These are phyloP conservation scores for Tokudaia muenninki DNA, from an alignment of 2,797 vertebrate species.

Conservation along the genomic window DNA sequence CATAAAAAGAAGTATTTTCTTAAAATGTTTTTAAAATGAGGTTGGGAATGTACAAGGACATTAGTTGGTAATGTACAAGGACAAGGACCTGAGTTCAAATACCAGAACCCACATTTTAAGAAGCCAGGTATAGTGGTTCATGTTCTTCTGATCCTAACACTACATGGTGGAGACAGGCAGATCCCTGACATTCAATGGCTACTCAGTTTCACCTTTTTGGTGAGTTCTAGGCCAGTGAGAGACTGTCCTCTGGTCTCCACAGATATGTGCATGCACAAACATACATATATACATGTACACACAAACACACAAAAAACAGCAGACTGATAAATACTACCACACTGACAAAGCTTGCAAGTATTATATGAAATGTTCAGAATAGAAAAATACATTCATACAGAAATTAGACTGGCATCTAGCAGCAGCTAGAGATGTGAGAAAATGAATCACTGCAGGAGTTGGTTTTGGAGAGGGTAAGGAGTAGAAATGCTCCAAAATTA, in stretches of 20 bases:
- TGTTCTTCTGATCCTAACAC: background rate
- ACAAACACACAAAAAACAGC: background rate
- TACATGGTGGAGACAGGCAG: background rate
- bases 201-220: background rate
- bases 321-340: background rate
- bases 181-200: background rate
- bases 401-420: background rate
- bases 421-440: background rate
- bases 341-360: background rate
- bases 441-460: background rate
- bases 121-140: background rate
- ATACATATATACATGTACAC: background rate
- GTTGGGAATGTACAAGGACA: too few species aligned
- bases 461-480: background rate
- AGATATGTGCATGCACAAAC: background rate
- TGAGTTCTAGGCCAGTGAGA: background rate
- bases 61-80: background rate
- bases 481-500: background rate
- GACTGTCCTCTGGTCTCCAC: background rate
- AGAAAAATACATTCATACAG: background rate
- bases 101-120: background rate
- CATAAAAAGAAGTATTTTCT: background rate
- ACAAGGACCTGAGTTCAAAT: background rate
- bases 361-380: background rate
- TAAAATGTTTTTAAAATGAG: background rate